Conservation (phyloP, 2,797 vertebrate genomes). For the Chelidonichthys spinosus region DNA sequence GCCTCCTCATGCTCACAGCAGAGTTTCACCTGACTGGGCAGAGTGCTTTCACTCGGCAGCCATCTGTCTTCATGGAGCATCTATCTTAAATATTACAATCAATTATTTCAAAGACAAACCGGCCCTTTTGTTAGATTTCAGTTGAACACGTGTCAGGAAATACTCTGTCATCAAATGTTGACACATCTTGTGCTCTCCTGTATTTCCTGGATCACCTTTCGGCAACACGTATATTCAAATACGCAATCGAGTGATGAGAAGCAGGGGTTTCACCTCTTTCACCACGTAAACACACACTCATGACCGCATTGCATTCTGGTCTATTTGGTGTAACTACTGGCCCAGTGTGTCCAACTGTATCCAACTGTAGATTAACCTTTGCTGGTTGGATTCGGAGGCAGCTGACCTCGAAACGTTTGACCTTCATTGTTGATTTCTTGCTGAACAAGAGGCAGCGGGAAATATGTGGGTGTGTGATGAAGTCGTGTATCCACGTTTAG, state of each 20-base stretch:
- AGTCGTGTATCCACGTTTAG: background rate
- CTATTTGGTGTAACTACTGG: background rate
- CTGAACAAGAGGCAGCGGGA: constrained; percentile 15
- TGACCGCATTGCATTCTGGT: background rate
- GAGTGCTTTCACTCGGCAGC: background rate
- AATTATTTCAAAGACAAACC: background rate
- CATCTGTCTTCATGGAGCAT: no score
- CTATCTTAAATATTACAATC: background rate
- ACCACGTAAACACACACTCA: background rate
- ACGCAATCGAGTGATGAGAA: background rate
- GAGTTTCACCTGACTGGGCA: background rate
- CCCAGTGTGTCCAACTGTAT: background rate
- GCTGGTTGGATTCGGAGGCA: background rate
- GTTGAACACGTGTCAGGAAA: background rate
- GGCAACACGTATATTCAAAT: background rate
- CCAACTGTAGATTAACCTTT: no score
- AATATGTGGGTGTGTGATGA: background rate
- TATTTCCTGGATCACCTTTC: no score
- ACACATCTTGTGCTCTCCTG: background rate
- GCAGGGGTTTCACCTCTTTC: constrained; percentile 3
- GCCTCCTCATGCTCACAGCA: background rate
- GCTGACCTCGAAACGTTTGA: constrained; percentile 9
- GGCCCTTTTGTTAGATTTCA: background rate
- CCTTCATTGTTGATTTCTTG: constrained; percentile 4
- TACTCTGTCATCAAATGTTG: background rate